These are phyloP conservation scores for Parascotia fuliginaria DNA, from an alignment of 2,888 invertebrate genomes.

Conservation along the genomic window DNA sequence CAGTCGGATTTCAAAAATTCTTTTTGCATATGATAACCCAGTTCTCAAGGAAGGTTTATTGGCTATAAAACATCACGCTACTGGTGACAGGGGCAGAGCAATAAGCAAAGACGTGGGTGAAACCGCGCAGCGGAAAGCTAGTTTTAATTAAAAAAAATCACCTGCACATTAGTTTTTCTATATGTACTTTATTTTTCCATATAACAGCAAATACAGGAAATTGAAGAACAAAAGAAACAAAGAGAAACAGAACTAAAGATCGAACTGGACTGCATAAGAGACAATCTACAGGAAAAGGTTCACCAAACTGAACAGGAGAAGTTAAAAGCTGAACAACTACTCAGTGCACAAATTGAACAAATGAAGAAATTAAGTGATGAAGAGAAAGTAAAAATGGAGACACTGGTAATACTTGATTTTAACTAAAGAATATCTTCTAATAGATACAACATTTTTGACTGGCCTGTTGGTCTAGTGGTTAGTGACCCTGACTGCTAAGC, in stretches of 20 bases:
- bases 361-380: slow-evolving; percentile 71
- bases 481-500: too few relatives aligned
- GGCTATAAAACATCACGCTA: too few relatives aligned
- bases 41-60: too few relatives aligned
- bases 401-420: slow-evolving; percentile 56
- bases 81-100: too few relatives aligned
- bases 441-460: too few relatives aligned
- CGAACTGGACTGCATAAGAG: slow-evolving; percentile 67
- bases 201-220: slow-evolving; percentile 66
- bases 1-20: too few relatives aligned
- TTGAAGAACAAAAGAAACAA: slow-evolving; percentile 66
- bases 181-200: slow-evolving; percentile 3
- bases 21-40: too few relatives aligned
- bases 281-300: slow-evolving; percentile 68
- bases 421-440: not conserved
- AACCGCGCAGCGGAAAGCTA: too few relatives aligned
- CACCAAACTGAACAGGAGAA: slow-evolving; percentile 75
- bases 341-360: slow-evolving; percentile 65
- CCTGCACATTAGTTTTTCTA: not conserved
- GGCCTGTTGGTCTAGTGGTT: too few relatives aligned
- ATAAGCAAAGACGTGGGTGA: too few relatives aligned
- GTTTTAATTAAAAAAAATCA: too few relatives aligned
- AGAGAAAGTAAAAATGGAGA: slow-evolving; percentile 68
- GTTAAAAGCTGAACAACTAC: slow-evolving; percentile 61
- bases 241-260: slow-evolving; percentile 69